Conservation (phyloP, 2,888 invertebrate species). For the Clepsis dumicolana region DNA sequence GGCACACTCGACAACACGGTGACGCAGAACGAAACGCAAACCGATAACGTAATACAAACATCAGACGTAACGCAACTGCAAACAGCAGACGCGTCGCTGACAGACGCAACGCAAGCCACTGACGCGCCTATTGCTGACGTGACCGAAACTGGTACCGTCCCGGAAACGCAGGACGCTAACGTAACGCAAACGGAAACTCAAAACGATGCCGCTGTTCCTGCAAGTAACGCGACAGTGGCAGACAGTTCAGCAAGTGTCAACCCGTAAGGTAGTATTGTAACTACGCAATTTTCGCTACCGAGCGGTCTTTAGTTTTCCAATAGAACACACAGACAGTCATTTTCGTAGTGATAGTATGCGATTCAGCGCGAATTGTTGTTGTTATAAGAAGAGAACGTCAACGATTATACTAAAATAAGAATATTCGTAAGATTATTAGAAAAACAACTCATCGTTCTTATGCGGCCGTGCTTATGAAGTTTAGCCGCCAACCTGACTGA, state of each 20-base stretch:
- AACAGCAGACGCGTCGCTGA: neutral
- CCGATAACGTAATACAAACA: conserved; percentile 4
- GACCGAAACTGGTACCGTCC: neutral
- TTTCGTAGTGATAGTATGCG: neutral
- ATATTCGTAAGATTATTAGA: too few relatives aligned
- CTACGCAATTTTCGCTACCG: neutral
- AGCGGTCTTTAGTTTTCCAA: neutral
- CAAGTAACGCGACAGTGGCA: neutral
- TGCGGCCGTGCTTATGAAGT: too few relatives aligned
- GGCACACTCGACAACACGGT: conserved; percentile 1
- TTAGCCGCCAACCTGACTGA: too few relatives aligned
- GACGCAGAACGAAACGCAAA: neutral
- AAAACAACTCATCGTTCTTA: too few relatives aligned
- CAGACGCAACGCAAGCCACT: neutral
- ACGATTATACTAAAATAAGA: too few relatives aligned
- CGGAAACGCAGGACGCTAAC: conserved; percentile 9
- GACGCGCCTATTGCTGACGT: neutral
- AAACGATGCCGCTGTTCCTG: neutral
- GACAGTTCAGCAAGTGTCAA: neutral
- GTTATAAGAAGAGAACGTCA: too few relatives aligned
- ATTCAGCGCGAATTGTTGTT: too few relatives aligned
- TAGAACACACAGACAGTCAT: neutral
- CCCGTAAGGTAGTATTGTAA: neutral
- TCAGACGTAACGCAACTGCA: conserved; percentile 1
- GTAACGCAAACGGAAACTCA: conserved; percentile 3